Evolutionary conservation across 2,113 vertebrate species (phyloP).

Genomic region (Rhea americana): DNA sequence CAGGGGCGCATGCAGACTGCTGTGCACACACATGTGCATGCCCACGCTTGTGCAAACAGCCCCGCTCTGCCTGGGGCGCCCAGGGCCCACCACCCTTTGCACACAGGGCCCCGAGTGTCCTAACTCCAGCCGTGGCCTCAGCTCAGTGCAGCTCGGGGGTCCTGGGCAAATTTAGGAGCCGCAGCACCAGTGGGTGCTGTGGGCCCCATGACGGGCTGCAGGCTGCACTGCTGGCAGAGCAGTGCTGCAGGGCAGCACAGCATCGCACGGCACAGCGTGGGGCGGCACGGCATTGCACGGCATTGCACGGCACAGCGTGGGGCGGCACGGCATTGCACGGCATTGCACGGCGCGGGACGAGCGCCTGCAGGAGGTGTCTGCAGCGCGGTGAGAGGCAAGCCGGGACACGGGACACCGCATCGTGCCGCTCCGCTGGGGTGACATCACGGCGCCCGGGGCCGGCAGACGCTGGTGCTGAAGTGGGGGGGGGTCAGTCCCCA

Average conservation of each 20-base stretch:
- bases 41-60: not conserved
- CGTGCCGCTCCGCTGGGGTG: not conserved
- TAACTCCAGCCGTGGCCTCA: not conserved
- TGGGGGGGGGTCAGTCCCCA: not conserved
- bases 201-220: not conserved
- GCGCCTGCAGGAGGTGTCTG: not conserved
- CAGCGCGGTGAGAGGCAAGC: not conserved
- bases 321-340: not conserved
- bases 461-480: not conserved
- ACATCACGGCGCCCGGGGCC: not conserved
- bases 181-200: not conserved
- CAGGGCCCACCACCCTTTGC: too few species aligned
- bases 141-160: not conserved
- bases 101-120: not conserved
- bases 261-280: fast-evolving
- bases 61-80: not conserved
- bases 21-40: not conserved
- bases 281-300: too few species aligned
- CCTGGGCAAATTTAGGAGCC: not conserved
- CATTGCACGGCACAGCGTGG: fast-evolving
- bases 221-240: too few species aligned
- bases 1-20: not conserved
- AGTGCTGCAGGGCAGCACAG: too few species aligned
- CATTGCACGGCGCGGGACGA: fast-evolving
- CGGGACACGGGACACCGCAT: not conserved